phyloP scores from a whole-genome alignment of 2,797 vertebrate species.

The Echiichthys vipera region DNA sequence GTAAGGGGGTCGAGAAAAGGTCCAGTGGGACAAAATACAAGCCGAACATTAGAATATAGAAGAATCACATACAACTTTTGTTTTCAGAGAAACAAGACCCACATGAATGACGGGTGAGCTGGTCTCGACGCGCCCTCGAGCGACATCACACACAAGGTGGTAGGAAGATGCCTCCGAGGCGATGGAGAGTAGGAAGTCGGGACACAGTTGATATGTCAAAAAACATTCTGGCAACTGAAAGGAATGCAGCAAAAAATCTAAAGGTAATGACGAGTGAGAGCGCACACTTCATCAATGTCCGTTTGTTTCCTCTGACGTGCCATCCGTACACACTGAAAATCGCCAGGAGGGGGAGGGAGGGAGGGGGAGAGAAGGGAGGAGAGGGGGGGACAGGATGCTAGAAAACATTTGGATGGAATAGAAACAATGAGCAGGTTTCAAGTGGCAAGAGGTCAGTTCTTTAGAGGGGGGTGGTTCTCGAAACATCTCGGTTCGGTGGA shows the following conservation, averaged over 20 bases:
- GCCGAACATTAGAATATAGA: slow-evolving; percentile 55
- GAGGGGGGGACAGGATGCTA: slow-evolving; percentile 61
- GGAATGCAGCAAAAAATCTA: slow-evolving; percentile 63
- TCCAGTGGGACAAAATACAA: slow-evolving; percentile 51
- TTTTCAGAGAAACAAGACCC: slow-evolving; percentile 56
- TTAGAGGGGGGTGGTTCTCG: slow-evolving; percentile 53
- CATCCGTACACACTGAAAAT: slow-evolving; percentile 43
- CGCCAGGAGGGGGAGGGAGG: background rate
- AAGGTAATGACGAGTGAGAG: slow-evolving; percentile 61
- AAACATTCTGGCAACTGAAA: slow-evolving; percentile 70
- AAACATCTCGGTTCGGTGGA: slow-evolving; percentile 45
- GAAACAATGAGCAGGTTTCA: slow-evolving; percentile 81
- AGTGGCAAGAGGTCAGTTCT: slow-evolving; percentile 78
- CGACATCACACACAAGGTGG: slow-evolving; percentile 51
- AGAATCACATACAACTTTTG: slow-evolving; percentile 55
- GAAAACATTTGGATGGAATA: slow-evolving; percentile 78
- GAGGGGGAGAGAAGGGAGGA: background rate
- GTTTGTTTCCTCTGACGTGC: slow-evolving; percentile 48
- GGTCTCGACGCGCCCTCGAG: slow-evolving; percentile 50
- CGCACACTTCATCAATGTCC: slow-evolving; percentile 47
- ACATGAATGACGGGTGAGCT: slow-evolving; percentile 46
- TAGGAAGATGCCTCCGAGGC: slow-evolving; percentile 39
- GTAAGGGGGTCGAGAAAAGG: slow-evolving; percentile 38
- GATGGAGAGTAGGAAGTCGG: slow-evolving; percentile 36
- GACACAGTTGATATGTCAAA: slow-evolving; percentile 64